Percentiles rank a stretch among this genome's conserved stretches.
phyloP scores from a whole-genome alignment of 2,797 vertebrate genomes.

The Heterohyrax brucei region DNA sequence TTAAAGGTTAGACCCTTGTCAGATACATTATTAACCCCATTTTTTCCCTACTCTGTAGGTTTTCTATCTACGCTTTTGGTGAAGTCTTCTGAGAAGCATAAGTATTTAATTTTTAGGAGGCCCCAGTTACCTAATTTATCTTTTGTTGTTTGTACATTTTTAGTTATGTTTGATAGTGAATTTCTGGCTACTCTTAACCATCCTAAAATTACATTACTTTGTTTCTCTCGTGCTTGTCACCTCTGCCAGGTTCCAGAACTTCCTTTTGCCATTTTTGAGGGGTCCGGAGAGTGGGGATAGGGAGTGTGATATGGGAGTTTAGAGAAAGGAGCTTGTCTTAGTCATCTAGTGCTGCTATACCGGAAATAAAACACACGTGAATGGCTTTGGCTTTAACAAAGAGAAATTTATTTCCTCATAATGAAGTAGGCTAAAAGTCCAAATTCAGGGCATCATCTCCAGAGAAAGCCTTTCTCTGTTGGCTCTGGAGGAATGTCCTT shows the following conservation, averaged over 20 bases:
- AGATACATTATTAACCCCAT: background rate
- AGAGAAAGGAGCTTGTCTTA: background rate
- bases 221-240: background rate
- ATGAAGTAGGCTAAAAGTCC: too few relatives aligned
- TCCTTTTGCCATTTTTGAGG: background rate
- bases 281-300: background rate
- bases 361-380: too few relatives aligned
- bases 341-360: too few relatives aligned
- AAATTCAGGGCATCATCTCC: too few relatives aligned
- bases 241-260: background rate
- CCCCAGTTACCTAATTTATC: background rate
- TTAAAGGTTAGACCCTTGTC: background rate
- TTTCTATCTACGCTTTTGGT: background rate
- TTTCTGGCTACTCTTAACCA: background rate
- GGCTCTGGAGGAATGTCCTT: too few relatives aligned
- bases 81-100: background rate
- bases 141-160: background rate
- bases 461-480: too few relatives aligned
- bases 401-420: too few relatives aligned
- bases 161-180: background rate
- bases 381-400: too few relatives aligned
- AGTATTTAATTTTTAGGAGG: background rate
- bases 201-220: background rate
- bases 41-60: background rate
- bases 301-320: background rate